A percentile compares a stretch with the other conserved stretches of the same genome.
phyloP scores from a whole-genome alignment of 2,888 invertebrate species.

The Lithophane semibrunnea region DNA sequence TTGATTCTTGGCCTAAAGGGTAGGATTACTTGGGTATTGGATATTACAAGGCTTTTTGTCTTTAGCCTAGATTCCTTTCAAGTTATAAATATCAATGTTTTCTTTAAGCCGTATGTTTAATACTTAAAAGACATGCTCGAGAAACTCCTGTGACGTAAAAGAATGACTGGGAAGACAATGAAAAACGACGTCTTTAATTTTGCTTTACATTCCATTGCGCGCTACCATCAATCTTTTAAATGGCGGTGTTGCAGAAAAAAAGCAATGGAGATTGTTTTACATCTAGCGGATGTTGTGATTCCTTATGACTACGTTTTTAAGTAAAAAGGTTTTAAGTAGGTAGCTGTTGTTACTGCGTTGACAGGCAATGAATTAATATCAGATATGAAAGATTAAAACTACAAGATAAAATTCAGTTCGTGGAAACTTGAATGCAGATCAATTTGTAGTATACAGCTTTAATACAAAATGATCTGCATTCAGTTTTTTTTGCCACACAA shows the following conservation, averaged over 20 bases:
- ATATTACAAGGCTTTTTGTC: slow-evolving; percentile 28
- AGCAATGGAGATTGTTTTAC: slow-evolving; percentile 32
- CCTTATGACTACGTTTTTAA: background rate
- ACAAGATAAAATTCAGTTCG: background rate
- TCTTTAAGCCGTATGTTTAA: slow-evolving; percentile 10
- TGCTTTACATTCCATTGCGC: slow-evolving; percentile 61
- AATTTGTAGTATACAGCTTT: background rate
- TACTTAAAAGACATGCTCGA: slow-evolving; percentile 36
- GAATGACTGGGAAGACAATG: slow-evolving; percentile 59
- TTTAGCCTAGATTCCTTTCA: slow-evolving; percentile 20
- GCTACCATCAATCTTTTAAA: slow-evolving; percentile 55
- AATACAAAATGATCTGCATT: too few species aligned
- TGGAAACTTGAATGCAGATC: background rate
- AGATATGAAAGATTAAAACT: background rate
- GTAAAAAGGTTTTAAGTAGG: background rate
- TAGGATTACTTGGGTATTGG: slow-evolving; percentile 28
- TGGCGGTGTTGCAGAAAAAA: slow-evolving; percentile 39
- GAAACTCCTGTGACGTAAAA: slow-evolving; percentile 46
- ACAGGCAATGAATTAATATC: background rate
- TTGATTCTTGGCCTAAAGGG: slow-evolving; percentile 23
- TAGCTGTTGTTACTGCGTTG: background rate
- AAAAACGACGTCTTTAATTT: slow-evolving; percentile 62
- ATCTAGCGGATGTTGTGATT: slow-evolving; percentile 8
- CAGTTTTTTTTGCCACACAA: background rate
- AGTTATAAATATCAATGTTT: slow-evolving; percentile 5